phyloP scores from a whole-genome alignment of 1,140 invertebrate genomes.

The Littorina saxatilis region DNA sequence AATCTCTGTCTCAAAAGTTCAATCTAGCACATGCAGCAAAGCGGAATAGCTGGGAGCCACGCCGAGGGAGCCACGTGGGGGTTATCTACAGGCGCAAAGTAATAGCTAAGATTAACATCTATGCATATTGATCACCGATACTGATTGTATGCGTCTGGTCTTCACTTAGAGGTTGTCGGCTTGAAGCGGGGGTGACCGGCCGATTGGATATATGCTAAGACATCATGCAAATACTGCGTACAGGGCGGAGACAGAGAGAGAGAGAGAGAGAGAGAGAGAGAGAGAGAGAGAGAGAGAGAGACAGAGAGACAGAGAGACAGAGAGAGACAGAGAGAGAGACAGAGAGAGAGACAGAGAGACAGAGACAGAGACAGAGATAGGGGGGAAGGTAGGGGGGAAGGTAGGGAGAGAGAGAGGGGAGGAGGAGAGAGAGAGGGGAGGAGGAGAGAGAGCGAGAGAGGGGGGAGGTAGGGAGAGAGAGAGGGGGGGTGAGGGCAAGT shows the following conservation, averaged over 20 bases:
- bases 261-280: background rate
- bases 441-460: slow-evolving; percentile 1
- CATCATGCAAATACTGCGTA: background rate
- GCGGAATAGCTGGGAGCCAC: no score
- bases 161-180: no score
- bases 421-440: background rate
- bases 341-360: background rate
- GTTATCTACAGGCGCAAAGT: no score
- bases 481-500: background rate
- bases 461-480: background rate
- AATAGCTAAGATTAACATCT: no score
- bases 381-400: background rate
- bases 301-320: background rate
- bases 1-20: no score
- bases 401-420: background rate
- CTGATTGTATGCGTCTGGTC: no score
- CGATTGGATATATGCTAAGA: no score
- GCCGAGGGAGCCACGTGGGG: no score
- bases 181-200: background rate
- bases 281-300: background rate
- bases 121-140: no score
- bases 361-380: background rate
- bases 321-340: background rate
- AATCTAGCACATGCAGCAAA: no score
- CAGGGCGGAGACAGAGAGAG: no score